Evolutionary conservation across 2,888 invertebrate species (phyloP).

Genomic region (Pherbina coryleti): DNA sequence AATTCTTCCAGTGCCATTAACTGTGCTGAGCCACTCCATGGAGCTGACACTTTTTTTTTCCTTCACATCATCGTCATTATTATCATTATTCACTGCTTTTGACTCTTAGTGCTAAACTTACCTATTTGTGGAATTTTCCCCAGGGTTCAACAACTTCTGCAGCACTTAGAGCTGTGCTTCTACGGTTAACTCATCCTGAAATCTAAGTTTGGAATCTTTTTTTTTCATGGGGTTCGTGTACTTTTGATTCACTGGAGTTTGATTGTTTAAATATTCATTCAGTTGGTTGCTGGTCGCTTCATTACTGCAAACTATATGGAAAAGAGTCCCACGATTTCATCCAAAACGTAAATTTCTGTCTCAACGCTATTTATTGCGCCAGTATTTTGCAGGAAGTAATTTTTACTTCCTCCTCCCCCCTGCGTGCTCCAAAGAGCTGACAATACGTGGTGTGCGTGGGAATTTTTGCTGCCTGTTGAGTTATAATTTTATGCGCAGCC

Average conservation of each 20-base stretch:
- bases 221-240: background rate
- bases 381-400: constrained; percentile 10
- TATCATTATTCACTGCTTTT: background rate
- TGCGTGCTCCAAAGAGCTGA: background rate
- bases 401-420: background rate
- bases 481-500: constrained; percentile 1
- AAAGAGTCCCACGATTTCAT: constrained; percentile 61
- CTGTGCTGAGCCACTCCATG: constrained; percentile 65
- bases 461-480: constrained; percentile 22
- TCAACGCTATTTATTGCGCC: constrained; percentile 16
- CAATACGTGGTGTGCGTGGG: constrained; percentile 26
- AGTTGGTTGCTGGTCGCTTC: background rate
- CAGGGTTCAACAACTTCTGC: constrained; percentile 20
- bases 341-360: constrained; percentile 59
- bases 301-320: background rate
- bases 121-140: constrained; percentile 13
- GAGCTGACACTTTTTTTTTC: background rate
- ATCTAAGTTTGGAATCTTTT: background rate
- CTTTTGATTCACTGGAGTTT: background rate
- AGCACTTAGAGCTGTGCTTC: background rate
- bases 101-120: background rate
- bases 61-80: background rate
- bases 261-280: constrained; percentile 18
- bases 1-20: constrained; percentile 79
- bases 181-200: background rate